Evolutionary conservation across 2,888 invertebrate species (phyloP).

Genomic region (Limnephilus rhombicus): DNA sequence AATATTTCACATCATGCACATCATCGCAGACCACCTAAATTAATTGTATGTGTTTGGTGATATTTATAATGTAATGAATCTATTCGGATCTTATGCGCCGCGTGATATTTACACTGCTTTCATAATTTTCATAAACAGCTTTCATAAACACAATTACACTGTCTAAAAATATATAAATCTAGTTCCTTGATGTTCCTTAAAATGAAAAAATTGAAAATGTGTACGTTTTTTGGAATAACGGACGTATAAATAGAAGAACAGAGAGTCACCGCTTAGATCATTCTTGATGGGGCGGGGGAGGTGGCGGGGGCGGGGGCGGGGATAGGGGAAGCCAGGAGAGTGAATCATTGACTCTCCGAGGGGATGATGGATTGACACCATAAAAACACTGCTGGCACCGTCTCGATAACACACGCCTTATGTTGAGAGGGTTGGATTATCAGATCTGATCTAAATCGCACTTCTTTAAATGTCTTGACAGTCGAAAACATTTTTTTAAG

Average conservation of each 20-base stretch:
- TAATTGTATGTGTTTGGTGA: no score
- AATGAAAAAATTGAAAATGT: background rate
- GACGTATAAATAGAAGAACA: no score
- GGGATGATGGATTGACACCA: slow-evolving; percentile 12
- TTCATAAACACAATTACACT: no score
- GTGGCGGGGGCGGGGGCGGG: no score
- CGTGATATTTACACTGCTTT: no score
- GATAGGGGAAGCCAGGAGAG: background rate
- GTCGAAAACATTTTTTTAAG: background rate
- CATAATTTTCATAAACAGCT: no score
- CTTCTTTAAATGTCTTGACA: background rate
- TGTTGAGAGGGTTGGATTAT: background rate
- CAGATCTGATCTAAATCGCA: background rate
- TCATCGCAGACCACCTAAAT: no score
- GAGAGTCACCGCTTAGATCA: background rate
- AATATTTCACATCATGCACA: no score
- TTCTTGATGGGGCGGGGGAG: background rate
- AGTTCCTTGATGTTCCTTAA: background rate
- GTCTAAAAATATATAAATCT: no score
- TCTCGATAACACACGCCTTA: background rate
- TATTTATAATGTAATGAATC: no score
- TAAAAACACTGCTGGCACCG: background rate
- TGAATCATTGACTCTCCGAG: background rate
- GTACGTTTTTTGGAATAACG: background rate
- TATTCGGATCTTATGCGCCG: no score